Evolutionary conservation across 2,113 vertebrate genomes (phyloP).

Genomic region (Lanius collurio): DNA sequence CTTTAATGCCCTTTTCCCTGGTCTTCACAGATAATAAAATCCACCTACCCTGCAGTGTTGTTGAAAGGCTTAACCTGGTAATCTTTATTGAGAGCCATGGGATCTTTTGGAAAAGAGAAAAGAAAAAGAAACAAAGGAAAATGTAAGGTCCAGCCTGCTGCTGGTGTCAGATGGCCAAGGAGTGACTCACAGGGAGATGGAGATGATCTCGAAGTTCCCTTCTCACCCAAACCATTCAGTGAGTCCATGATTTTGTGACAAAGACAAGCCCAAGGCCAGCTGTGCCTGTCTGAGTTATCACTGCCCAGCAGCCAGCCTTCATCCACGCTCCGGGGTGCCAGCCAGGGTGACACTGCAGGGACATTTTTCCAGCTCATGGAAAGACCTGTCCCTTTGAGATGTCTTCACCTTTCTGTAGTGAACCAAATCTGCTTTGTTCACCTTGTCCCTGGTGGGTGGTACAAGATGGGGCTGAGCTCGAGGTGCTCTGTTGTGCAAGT

Average conservation of each 20-base stretch:
- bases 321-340: not conserved
- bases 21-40: not conserved
- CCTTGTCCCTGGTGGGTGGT: no score
- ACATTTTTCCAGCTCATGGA: not conserved
- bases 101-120: not conserved
- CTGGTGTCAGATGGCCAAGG: not conserved
- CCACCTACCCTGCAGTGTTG: not conserved
- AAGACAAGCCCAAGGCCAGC: not conserved
- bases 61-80: not conserved
- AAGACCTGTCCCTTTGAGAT: not conserved
- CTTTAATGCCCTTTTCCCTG: not conserved
- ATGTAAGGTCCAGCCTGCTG: not conserved
- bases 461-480: fast-evolving
- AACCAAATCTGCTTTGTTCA: not conserved
- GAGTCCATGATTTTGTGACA: not conserved
- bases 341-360: not conserved
- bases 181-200: not conserved
- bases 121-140: not conserved
- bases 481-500: not conserved
- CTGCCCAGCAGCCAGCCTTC: not conserved
- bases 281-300: fast-evolving
- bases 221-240: not conserved
- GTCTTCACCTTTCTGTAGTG: not conserved
- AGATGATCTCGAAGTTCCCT: fast-evolving
- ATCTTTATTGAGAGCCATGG: not conserved